A percentile compares a stretch with the other conserved stretches of the same genome.
These are phyloP conservation scores for Drosophila suboccidentalis DNA, from an alignment of 2,888 invertebrate genomes.

Conservation along the genomic window DNA sequence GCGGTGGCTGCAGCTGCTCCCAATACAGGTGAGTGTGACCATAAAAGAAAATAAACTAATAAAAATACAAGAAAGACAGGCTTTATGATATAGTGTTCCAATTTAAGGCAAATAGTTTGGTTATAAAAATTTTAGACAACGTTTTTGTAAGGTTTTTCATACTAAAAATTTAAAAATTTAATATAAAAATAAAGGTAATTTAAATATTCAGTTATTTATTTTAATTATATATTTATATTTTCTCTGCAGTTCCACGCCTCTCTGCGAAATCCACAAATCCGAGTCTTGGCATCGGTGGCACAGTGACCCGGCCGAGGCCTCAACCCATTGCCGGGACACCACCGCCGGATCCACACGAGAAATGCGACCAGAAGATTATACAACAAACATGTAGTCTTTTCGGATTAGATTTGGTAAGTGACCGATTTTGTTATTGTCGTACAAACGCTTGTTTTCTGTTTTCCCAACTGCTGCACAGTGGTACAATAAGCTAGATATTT, in stretches of 20 bases:
- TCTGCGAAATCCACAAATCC: conserved; percentile 85
- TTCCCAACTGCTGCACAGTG: conserved; percentile 15
- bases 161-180: too few species aligned
- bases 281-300: conserved; percentile 80
- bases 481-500: not conserved
- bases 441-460: conserved; percentile 6
- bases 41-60: not conserved
- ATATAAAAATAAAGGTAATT: too few species aligned
- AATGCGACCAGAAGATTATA: conserved; percentile 95
- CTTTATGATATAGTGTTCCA: too few species aligned
- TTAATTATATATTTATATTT: not conserved
- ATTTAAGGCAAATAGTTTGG: too few species aligned
- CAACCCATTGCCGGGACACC: conserved; percentile 96
- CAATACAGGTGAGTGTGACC: conserved; percentile 74
- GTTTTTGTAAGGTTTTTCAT: too few species aligned
- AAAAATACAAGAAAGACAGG: too few species aligned
- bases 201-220: not conserved
- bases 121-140: too few species aligned
- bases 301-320: conserved; percentile 91
- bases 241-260: conserved; percentile 79
- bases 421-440: conserved; percentile 31
- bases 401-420: conserved; percentile 93
- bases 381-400: conserved; percentile 96
- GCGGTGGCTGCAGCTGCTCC: conserved; percentile 71
- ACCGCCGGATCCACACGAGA: conserved; percentile 93